Conservation (phyloP, 2,888 invertebrate species). For the Xylocampa areola region DNA sequence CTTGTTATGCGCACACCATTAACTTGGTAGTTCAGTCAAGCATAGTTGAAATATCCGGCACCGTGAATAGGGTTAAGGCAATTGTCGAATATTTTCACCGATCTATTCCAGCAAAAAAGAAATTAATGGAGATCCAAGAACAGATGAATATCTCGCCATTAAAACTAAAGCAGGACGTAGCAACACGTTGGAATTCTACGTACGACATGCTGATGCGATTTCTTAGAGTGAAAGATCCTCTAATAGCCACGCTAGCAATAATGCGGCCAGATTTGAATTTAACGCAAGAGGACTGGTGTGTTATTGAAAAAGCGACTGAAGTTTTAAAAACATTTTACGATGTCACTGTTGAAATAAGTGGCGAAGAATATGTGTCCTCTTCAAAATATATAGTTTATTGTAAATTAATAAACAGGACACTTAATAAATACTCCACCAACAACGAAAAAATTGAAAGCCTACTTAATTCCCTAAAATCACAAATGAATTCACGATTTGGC, state of each 20-base stretch:
- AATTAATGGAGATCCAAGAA: conserved; percentile 39
- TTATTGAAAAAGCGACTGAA: conserved; percentile 16
- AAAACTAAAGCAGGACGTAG: too few relatives aligned
- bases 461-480: conserved; percentile 1
- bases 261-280: conserved; percentile 35
- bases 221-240: conserved; percentile 41
- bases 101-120: conserved; percentile 27
- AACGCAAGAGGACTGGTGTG: conserved; percentile 34
- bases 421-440: conserved; percentile 7
- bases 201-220: too few relatives aligned
- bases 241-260: conserved; percentile 51
- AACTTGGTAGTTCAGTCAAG: conserved; percentile 20
- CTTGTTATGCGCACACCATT: conserved; percentile 28
- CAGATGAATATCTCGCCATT: too few relatives aligned
- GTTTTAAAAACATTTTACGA: conserved; percentile 47
- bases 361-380: conserved; percentile 36
- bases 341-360: conserved; percentile 46
- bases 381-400: conserved; percentile 46
- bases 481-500: conserved; percentile 20
- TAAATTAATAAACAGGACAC: conserved; percentile 30
- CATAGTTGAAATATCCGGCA: conserved; percentile 21
- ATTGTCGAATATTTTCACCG: conserved; percentile 45
- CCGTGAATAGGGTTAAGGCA: conserved; percentile 21
- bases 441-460: conserved; percentile 10
- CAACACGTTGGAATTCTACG: too few relatives aligned